These are phyloP conservation scores for Zaprionus inermis DNA, from an alignment of 1,140 invertebrate genomes.

Conservation along the genomic window DNA sequence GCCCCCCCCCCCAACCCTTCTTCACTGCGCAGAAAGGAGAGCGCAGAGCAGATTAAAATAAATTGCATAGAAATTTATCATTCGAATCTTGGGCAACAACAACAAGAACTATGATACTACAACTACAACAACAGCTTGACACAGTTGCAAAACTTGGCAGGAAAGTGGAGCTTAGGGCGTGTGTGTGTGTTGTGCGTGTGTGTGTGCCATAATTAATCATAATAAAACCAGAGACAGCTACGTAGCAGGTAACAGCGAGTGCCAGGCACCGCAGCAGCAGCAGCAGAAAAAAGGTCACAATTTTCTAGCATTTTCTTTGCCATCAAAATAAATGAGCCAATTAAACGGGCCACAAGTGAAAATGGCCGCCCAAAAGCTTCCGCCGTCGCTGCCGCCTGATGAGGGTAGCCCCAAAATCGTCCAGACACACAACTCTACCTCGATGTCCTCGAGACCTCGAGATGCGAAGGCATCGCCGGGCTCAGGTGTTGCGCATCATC, in stretches of 20 bases:
- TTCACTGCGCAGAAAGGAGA: too few species aligned
- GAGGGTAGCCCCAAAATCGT: conserved; percentile 44
- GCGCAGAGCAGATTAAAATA: conserved; percentile 70
- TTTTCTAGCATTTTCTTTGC: conserved; percentile 76
- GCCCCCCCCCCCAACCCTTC: not conserved
- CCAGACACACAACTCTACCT: conserved; percentile 27
- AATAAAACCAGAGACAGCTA: conserved; percentile 65
- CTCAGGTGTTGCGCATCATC: conserved; percentile 71
- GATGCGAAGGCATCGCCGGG: conserved; percentile 14
- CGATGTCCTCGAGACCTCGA: not conserved
- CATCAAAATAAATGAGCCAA: conserved; percentile 82
- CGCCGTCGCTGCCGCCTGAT: conserved; percentile 34
- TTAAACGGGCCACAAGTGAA: conserved; percentile 65
- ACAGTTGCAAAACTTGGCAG: conserved; percentile 73
- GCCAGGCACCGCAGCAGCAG: not conserved
- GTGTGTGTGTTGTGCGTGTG: conserved; percentile 32
- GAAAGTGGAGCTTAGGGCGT: conserved; percentile 73
- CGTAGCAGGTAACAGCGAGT: conserved; percentile 36
- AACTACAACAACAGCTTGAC: conserved; percentile 60
- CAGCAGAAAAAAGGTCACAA: conserved; percentile 55
- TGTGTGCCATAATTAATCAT: conserved; percentile 73
- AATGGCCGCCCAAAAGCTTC: conserved; percentile 46
- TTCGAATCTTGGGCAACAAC: conserved; percentile 63
- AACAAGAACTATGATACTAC: too few species aligned
- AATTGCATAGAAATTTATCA: conserved; percentile 80